Evolutionary conservation across 2,888 invertebrate species (phyloP).

Genomic region (Aleiodes leptofemur): DNA sequence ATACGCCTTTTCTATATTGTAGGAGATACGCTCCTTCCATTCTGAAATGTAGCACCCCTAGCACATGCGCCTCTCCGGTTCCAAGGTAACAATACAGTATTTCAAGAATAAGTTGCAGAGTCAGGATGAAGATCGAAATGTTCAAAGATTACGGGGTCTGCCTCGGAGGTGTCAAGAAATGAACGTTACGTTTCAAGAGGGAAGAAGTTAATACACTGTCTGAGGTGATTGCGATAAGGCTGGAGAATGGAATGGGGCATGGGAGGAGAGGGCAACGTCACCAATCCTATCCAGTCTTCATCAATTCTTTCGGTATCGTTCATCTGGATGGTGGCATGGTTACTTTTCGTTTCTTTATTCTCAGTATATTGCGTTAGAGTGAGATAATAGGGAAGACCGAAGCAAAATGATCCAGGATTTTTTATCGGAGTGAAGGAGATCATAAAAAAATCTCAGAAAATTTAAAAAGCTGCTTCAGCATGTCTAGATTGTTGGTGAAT

Average conservation of each 20-base stretch:
- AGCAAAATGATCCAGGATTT: too few relatives aligned
- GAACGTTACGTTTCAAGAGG: background rate
- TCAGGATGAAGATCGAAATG: conserved; percentile 2
- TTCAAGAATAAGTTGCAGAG: conserved; percentile 5
- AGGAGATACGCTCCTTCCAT: too few relatives aligned
- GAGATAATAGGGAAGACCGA: background rate
- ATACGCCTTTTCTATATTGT: too few relatives aligned
- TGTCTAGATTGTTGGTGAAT: too few relatives aligned
- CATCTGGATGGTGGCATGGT: conserved; percentile 25
- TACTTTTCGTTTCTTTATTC: background rate
- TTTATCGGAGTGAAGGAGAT: too few relatives aligned
- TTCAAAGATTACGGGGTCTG: conserved; percentile 11
- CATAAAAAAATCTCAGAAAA: too few relatives aligned
- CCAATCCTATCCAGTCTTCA: conserved; percentile 29
- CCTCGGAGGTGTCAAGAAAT: conserved; percentile 18
- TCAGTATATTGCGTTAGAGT: conserved; percentile 28
- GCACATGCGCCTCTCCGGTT: too few relatives aligned
- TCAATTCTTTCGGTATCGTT: conserved; percentile 41
- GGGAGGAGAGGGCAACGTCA: too few relatives aligned
- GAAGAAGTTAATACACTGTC: conserved; percentile 22
- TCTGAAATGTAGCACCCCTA: too few relatives aligned
- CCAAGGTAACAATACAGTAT: background rate
- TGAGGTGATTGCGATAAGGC: conserved; percentile 21
- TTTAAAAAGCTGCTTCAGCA: too few relatives aligned
- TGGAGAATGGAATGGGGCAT: background rate